These are phyloP conservation scores for Menidia beryllina DNA, from an alignment of 2,113 vertebrate species.

Conservation along the genomic window DNA sequence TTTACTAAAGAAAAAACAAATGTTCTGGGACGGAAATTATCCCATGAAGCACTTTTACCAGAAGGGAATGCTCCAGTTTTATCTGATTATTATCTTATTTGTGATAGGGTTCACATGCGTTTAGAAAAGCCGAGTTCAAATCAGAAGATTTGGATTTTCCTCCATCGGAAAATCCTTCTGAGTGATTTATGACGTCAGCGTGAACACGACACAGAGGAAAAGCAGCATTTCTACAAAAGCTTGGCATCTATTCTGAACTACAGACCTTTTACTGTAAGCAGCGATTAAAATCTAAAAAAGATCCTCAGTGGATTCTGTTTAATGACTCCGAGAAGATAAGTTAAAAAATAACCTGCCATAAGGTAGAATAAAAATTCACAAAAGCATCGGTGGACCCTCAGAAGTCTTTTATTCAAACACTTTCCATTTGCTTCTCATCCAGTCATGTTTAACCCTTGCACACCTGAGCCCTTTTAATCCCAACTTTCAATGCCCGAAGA, in stretches of 20 bases:
- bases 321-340: neutral
- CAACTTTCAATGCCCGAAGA: conserved; percentile 34
- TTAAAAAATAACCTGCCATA: neutral
- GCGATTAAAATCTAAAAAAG: neutral
- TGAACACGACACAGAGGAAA: conserved; percentile 19
- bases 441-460: conserved; percentile 38
- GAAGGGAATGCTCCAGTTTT: neutral
- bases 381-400: neutral
- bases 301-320: neutral
- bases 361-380: neutral
- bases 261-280: neutral
- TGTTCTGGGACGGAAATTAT: neutral
- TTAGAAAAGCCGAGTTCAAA: too few species aligned
- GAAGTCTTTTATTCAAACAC: conserved; percentile 52
- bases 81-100: too few species aligned
- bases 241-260: neutral
- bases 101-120: too few species aligned
- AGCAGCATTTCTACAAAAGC: conserved; percentile 11
- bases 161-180: too few species aligned
- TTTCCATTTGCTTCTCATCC: conserved; percentile 19
- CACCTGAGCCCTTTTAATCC: conserved; percentile 13
- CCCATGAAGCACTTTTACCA: too few species aligned
- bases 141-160: too few species aligned
- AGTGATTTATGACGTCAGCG: conserved; percentile 24
- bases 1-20: neutral